Conservation (phyloP, 2,888 invertebrate species). For the Phania funesta region DNA sequence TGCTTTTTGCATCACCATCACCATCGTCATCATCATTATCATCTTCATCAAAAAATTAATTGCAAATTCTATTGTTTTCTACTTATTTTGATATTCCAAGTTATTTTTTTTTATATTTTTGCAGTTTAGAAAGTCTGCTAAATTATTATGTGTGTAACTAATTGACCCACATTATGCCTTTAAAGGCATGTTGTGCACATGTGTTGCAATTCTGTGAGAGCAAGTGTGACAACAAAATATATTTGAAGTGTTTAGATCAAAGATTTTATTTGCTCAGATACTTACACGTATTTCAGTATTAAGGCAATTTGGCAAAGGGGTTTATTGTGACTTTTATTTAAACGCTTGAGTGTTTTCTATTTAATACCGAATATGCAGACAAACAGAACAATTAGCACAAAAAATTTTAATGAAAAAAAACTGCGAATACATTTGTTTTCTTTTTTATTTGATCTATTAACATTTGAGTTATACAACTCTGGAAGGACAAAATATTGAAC, state of each 20-base stretch:
- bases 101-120: constrained; percentile 4
- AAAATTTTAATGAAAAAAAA: too few species aligned
- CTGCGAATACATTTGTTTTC: too few species aligned
- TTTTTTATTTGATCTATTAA: too few species aligned
- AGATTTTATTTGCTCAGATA: constrained; percentile 15
- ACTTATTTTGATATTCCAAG: constrained; percentile 4
- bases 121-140: constrained; percentile 21
- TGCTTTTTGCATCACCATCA: constrained; percentile 5
- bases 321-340: neutral
- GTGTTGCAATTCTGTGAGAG: neutral
- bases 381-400: too few species aligned
- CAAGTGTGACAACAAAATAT: constrained; percentile 13
- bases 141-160: constrained; percentile 20
- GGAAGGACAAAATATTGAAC: too few species aligned
- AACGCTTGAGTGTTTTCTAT: constrained; percentile 8
- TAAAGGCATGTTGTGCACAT: neutral
- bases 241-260: constrained; percentile 37
- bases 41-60: constrained; percentile 37
- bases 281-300: neutral
- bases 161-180: constrained; percentile 43
- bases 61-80: constrained; percentile 42
- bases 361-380: too few species aligned
- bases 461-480: too few species aligned
- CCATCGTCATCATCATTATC: constrained; percentile 3
- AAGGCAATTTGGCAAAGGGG: neutral